Conservation (phyloP, 2,113 vertebrate species). For the Gopherus evgoodei region DNA sequence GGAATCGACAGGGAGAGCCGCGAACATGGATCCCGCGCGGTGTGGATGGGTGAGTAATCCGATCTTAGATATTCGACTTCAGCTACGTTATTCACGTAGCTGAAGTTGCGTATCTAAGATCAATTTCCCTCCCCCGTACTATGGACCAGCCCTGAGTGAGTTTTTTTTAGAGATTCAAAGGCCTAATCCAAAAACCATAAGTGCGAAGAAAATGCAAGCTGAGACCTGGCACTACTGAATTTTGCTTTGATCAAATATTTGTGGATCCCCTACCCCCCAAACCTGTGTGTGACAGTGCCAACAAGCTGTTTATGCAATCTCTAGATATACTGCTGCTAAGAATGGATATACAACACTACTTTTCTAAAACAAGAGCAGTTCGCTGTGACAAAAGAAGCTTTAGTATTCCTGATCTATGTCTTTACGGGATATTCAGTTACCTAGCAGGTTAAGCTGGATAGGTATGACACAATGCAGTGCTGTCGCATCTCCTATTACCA, state of each 20-base stretch:
- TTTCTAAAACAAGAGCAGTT: conserved; percentile 1
- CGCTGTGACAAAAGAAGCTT: conserved; percentile 13
- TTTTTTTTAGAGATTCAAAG: neutral
- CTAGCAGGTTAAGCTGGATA: conserved; percentile 15
- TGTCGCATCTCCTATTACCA: conserved; percentile 68
- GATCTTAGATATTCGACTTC: too few relatives aligned
- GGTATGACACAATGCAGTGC: neutral
- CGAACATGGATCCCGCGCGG: too few relatives aligned
- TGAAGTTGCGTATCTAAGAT: too few relatives aligned
- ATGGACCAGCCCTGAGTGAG: too few relatives aligned
- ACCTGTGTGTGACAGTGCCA: conserved; percentile 18
- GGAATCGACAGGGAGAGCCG: too few relatives aligned
- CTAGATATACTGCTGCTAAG: conserved; percentile 29
- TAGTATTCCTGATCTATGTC: neutral
- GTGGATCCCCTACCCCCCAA: neutral
- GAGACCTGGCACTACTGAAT: neutral
- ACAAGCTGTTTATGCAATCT: neutral
- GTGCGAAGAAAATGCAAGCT: neutral
- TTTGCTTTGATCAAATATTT: neutral
- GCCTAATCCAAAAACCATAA: neutral
- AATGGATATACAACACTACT: neutral
- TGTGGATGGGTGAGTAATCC: too few relatives aligned
- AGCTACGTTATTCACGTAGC: too few relatives aligned
- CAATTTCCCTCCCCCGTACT: too few relatives aligned
- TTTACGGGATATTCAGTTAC: neutral